phyloP scores from a whole-genome alignment of 2,113 vertebrate genomes.

The Gila orcuttii region DNA sequence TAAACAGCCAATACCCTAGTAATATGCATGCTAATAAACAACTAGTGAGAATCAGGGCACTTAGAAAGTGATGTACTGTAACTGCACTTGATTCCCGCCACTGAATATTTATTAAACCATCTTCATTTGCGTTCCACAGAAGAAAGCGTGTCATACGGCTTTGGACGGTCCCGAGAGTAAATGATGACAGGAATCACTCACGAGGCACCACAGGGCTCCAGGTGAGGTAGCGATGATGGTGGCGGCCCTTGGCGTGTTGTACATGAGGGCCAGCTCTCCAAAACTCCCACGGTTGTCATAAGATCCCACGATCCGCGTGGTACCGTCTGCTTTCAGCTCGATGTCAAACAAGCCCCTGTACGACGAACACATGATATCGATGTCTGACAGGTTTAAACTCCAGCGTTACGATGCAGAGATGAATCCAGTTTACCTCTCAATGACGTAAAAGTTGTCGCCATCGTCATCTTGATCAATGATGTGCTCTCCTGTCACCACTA shows the following conservation, averaged over 20 bases:
- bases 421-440: slow-evolving; percentile 81
- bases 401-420: background rate
- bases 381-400: background rate
- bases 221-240: slow-evolving; percentile 94
- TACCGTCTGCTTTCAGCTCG: slow-evolving; percentile 86
- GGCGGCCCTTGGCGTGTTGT: slow-evolving; percentile 96
- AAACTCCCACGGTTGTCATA: slow-evolving; percentile 97
- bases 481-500: slow-evolving; percentile 87
- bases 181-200: slow-evolving; percentile 73
- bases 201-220: slow-evolving; percentile 97
- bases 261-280: slow-evolving; percentile 98
- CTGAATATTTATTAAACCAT: background rate
- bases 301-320: slow-evolving; percentile 86
- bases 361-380: background rate
- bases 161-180: background rate
- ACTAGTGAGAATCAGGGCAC: too few species aligned
- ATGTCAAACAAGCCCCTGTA: slow-evolving; percentile 92
- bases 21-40: too few species aligned
- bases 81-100: background rate
- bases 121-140: background rate
- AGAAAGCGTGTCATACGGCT: background rate
- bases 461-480: slow-evolving; percentile 98
- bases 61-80: background rate
- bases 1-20: too few species aligned
- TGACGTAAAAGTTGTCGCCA: slow-evolving; percentile 98